phyloP scores from a whole-genome alignment of 2,888 invertebrate species.

The Acleris literana region DNA sequence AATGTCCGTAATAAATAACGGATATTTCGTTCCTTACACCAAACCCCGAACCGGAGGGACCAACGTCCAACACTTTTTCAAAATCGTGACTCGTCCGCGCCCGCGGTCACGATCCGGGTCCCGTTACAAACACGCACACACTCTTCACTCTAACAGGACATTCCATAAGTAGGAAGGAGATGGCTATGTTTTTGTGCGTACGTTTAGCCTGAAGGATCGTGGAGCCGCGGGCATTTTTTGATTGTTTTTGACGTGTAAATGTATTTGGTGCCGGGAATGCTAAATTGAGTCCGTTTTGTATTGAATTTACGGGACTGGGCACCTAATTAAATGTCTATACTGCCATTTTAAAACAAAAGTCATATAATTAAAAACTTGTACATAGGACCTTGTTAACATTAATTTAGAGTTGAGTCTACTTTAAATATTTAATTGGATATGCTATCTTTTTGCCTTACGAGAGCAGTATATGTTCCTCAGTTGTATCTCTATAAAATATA shows the following conservation, averaged over 20 bases:
- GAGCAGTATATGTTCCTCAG: constrained; percentile 23
- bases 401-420: constrained; percentile 31
- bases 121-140: constrained; percentile 63
- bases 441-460: not conserved
- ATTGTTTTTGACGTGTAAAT: constrained; percentile 57
- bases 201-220: constrained; percentile 50
- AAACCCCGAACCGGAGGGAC: constrained; percentile 55
- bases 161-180: constrained; percentile 54
- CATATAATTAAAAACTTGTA: too few species aligned
- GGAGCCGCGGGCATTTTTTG: constrained; percentile 44
- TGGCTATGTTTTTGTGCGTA: constrained; percentile 46
- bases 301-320: too few species aligned
- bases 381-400: too few species aligned
- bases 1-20: constrained; percentile 14
- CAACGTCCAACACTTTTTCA: constrained; percentile 78
- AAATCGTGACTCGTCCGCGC: constrained; percentile 79
- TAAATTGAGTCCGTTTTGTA: too few species aligned
- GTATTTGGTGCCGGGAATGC: constrained; percentile 41
- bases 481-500: constrained; percentile 11
- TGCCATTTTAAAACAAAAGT: too few species aligned
- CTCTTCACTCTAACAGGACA: constrained; percentile 56
- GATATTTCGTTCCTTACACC: constrained; percentile 49
- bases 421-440: not conserved
- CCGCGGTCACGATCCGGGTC: constrained; percentile 74
- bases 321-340: too few species aligned